phyloP scores from a whole-genome alignment of 2,888 invertebrate species.

The Brachycybe producta region DNA sequence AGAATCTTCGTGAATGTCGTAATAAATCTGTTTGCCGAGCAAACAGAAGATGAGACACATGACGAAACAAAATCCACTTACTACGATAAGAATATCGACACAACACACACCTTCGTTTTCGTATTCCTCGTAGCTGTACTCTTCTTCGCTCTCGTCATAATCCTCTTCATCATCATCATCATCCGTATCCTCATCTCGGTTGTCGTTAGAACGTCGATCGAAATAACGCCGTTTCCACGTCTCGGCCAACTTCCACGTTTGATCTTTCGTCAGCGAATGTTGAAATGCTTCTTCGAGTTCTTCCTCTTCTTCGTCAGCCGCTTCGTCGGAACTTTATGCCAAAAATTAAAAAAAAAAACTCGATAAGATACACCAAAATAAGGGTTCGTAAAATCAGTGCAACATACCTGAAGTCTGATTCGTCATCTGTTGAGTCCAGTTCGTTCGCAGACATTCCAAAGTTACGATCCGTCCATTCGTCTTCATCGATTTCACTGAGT shows the following conservation, averaged over 20 bases:
- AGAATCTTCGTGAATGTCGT: not conserved
- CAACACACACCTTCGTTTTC: conserved; percentile 21
- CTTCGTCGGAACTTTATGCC: conserved; percentile 19
- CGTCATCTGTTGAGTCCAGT: conserved; percentile 48
- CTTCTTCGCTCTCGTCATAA: conserved; percentile 27
- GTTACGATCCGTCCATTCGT: conserved; percentile 90
- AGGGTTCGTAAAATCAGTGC: not conserved
- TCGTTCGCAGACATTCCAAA: conserved; percentile 63
- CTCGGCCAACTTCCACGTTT: conserved; percentile 53
- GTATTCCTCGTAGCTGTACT: conserved; percentile 24
- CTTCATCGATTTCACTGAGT: conserved; percentile 74
- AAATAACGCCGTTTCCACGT: conserved; percentile 50
- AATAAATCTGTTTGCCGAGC: conserved; percentile 5
- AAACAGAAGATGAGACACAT: conserved; percentile 9
- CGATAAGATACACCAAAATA: conserved; percentile 16
- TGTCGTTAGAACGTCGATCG: conserved; percentile 35
- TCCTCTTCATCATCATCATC: conserved; percentile 21
- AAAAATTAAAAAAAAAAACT: conserved; percentile 2
- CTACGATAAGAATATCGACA: conserved; percentile 11
- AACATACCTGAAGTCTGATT: conserved; percentile 27
- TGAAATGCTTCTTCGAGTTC: conserved; percentile 53
- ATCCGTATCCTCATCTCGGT: conserved; percentile 29
- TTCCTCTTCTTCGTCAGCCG: conserved; percentile 33
- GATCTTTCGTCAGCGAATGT: conserved; percentile 46
- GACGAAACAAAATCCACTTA: conserved; percentile 12